These are phyloP conservation scores for Drusus annulatus DNA, from an alignment of 1,140 invertebrate species.

Conservation along the genomic window DNA sequence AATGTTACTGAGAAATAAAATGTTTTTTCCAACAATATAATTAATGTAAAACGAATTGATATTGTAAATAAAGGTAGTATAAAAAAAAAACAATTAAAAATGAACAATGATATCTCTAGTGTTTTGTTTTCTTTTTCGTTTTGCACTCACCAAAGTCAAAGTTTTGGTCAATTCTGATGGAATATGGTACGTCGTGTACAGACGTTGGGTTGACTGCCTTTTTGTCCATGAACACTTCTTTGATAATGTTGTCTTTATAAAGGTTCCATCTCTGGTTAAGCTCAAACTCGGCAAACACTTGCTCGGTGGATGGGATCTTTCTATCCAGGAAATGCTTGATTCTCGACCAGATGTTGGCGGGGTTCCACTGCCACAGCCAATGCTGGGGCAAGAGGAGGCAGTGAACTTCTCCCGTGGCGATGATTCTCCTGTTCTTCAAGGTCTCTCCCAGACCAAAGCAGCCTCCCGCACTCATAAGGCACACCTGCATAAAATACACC, in stretches of 20 bases:
- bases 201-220: conserved; percentile 71
- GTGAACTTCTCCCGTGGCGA: conserved; percentile 71
- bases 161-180: conserved; percentile 72
- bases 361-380: conserved; percentile 75
- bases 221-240: conserved; percentile 67
- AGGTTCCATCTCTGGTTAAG: conserved; percentile 71
- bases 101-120: background rate
- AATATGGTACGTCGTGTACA: conserved; percentile 76
- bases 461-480: conserved; percentile 67
- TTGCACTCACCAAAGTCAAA: conserved; percentile 22
- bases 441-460: conserved; percentile 74
- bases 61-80: too few species aligned
- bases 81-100: too few species aligned
- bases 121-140: conserved; percentile 6
- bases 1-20: too few species aligned
- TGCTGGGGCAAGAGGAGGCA: conserved; percentile 76
- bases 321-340: conserved; percentile 74
- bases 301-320: conserved; percentile 73
- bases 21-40: too few species aligned
- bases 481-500: conserved; percentile 71
- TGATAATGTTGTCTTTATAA: conserved; percentile 69
- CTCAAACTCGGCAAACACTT: conserved; percentile 72
- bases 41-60: too few species aligned
- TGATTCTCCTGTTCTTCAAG: conserved; percentile 74
- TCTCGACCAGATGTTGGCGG: conserved; percentile 76